Conservation (phyloP, 2,888 invertebrate genomes). For the Helleia helle region DNA sequence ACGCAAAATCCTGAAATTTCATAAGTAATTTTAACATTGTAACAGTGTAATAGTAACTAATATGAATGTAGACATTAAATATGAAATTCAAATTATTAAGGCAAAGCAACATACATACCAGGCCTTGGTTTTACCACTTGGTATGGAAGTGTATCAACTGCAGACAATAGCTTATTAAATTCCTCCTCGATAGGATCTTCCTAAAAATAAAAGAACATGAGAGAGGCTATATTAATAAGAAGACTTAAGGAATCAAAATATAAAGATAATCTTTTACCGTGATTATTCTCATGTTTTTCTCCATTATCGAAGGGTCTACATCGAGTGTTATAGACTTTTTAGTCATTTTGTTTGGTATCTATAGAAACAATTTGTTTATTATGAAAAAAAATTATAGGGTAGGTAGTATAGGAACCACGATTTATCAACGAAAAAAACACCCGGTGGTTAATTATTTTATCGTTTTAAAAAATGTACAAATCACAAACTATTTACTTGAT, state of each 20-base stretch:
- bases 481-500: too few species aligned
- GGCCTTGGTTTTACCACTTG: conserved; percentile 79
- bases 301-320: conserved; percentile 74
- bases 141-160: conserved; percentile 64
- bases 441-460: too few species aligned
- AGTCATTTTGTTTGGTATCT: conserved; percentile 43
- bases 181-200: conserved; percentile 74
- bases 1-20: conserved; percentile 82
- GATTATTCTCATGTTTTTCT: conserved; percentile 68
- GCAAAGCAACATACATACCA: conserved; percentile 76
- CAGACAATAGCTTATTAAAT: conserved; percentile 71
- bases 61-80: neutral
- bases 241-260: neutral
- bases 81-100: neutral
- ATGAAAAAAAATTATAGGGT: too few species aligned
- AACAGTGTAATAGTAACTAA: too few species aligned
- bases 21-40: too few species aligned
- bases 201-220: conserved; percentile 32
- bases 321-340: conserved; percentile 73
- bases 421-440: too few species aligned
- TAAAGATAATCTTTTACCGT: conserved; percentile 34
- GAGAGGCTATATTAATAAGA: neutral
- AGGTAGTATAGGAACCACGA: too few species aligned
- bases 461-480: too few species aligned
- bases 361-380: conserved; percentile 25